A percentile compares a stretch with the other conserved stretches of the same genome.
Conservation (phyloP, 2,888 invertebrate genomes). For the Trichogramma evanescens region DNA sequence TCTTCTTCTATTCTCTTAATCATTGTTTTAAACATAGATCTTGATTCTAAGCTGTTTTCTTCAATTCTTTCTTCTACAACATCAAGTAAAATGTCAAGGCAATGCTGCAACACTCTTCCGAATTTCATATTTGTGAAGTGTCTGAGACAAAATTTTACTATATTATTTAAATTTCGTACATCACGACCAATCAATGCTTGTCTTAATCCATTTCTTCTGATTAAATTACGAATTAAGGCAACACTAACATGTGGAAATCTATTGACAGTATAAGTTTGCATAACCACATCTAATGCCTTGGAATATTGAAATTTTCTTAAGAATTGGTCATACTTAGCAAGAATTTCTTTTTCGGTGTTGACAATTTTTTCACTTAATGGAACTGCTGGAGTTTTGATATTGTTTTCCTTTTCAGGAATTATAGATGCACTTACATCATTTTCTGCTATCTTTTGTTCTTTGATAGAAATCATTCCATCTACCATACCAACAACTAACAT, state of each 20-base stretch:
- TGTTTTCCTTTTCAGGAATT: too few species aligned
- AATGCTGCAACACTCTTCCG: slow-evolving; percentile 67
- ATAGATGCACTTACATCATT: background rate
- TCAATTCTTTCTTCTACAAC: slow-evolving; percentile 63
- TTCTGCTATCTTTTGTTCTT: slow-evolving; percentile 61
- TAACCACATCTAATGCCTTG: slow-evolving; percentile 68
- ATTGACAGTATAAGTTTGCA: slow-evolving; percentile 55
- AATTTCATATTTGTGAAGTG: slow-evolving; percentile 69
- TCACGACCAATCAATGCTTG: slow-evolving; percentile 69
- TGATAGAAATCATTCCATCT: slow-evolving; percentile 84
- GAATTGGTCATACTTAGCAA: slow-evolving; percentile 61
- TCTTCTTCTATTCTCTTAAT: slow-evolving; percentile 60
- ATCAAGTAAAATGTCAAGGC: slow-evolving; percentile 66
- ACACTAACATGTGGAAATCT: slow-evolving; percentile 72
- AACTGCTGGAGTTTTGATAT: too few species aligned
- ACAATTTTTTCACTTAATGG: slow-evolving; percentile 52
- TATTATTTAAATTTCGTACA: slow-evolving; percentile 57
- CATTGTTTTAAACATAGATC: slow-evolving; percentile 57
- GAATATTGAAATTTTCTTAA: slow-evolving; percentile 75
- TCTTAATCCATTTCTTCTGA: slow-evolving; percentile 71
- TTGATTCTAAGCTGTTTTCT: slow-evolving; percentile 57
- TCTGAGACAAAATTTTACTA: slow-evolving; percentile 71
- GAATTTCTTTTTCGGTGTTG: slow-evolving; percentile 42
- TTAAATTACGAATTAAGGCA: slow-evolving; percentile 77
- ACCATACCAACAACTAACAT: slow-evolving; percentile 86